Conservation (phyloP, 2,888 invertebrate genomes). For the Deilephila elpenor region DNA sequence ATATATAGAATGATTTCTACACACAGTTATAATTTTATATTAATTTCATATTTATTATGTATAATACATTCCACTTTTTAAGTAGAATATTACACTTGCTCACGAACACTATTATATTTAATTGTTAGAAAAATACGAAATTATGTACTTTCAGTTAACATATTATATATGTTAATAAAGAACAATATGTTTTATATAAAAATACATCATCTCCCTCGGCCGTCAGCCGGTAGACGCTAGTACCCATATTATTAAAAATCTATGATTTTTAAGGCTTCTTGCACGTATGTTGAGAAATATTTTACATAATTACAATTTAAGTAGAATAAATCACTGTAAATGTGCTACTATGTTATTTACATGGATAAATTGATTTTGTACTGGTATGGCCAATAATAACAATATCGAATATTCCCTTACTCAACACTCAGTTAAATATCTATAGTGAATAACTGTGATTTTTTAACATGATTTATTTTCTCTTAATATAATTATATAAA, state of each 20-base stretch:
- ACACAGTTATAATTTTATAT: constrained; percentile 62
- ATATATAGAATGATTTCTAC: constrained; percentile 53
- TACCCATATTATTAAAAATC: constrained; percentile 82
- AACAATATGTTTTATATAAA: constrained; percentile 84
- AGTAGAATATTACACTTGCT: constrained; percentile 72
- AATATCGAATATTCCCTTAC: constrained; percentile 56
- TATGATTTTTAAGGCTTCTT: constrained; percentile 83
- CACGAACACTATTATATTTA: constrained; percentile 75
- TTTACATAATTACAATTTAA: constrained; percentile 79
- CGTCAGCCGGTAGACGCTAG: constrained; percentile 76
- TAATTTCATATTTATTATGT: constrained; percentile 58
- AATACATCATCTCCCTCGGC: constrained; percentile 79
- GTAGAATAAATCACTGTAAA: constrained; percentile 77
- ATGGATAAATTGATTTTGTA: constrained; percentile 75
- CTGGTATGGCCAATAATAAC: constrained; percentile 79
- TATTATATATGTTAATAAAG: constrained; percentile 84
- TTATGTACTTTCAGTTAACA: constrained; percentile 83
- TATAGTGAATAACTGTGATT: constrained; percentile 34
- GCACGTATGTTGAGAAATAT: constrained; percentile 78
- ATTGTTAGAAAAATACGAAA: constrained; percentile 83
- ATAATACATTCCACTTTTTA: constrained; percentile 71
- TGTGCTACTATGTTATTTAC: constrained; percentile 76
- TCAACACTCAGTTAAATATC: constrained; percentile 72
- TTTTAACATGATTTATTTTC: constrained; percentile 54
- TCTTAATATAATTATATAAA: constrained; percentile 57